phyloP scores from a whole-genome alignment of 2,888 invertebrate species.

The Epistrophe eligans region DNA sequence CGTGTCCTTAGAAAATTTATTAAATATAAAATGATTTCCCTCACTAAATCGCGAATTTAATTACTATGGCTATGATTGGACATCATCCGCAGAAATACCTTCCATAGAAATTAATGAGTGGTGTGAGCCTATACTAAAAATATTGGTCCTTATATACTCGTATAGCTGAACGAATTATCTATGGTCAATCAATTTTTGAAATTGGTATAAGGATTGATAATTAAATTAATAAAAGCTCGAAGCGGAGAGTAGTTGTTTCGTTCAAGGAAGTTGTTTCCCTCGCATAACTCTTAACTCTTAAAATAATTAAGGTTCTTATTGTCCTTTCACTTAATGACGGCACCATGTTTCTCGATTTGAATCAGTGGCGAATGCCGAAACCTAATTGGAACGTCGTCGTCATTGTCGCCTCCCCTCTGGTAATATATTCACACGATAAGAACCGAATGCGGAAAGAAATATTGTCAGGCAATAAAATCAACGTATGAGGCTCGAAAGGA shows the following conservation, averaged over 20 bases:
- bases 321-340: conserved; percentile 33
- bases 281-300: conserved; percentile 1
- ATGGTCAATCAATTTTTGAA: conserved; percentile 21
- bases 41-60: conserved; percentile 40
- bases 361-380: conserved; percentile 17
- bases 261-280: neutral
- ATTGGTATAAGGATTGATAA: neutral
- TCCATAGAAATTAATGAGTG: neutral
- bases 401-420: neutral
- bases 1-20: conserved; percentile 44
- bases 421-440: conserved; percentile 35
- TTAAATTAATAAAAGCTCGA: neutral
- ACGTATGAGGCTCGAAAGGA: conserved; percentile 9
- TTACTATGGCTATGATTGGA: conserved; percentile 47
- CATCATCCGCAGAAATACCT: conserved; percentile 38
- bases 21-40: conserved; percentile 37
- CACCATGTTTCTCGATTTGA: conserved; percentile 30
- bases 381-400: conserved; percentile 29
- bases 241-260: neutral
- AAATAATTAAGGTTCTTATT: conserved; percentile 31
- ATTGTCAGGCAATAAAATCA: conserved; percentile 51
- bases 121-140: neutral
- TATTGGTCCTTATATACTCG: neutral
- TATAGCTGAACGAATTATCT: conserved; percentile 19
- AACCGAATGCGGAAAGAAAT: conserved; percentile 38